These are phyloP conservation scores for Rhagoletis zephyria DNA, from an alignment of 1,140 invertebrate species.

Conservation along the genomic window DNA sequence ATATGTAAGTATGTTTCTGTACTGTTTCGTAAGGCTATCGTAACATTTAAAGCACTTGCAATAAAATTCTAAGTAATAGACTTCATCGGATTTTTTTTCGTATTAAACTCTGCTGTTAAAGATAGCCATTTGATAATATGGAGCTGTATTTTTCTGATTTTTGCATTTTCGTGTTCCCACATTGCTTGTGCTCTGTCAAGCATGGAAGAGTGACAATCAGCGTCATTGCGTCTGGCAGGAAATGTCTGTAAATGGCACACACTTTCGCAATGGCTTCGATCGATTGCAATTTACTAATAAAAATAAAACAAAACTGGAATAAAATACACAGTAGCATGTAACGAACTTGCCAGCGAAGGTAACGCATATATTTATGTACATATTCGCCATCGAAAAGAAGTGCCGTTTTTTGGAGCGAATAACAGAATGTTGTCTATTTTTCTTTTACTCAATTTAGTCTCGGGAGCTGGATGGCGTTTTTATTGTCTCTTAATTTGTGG, in stretches of 20 bases:
- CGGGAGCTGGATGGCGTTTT: too few species aligned
- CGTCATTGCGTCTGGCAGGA: slow-evolving; percentile 20
- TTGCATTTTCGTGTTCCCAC: not conserved
- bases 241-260: slow-evolving; percentile 17
- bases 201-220: not conserved
- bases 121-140: too few species aligned
- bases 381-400: not conserved
- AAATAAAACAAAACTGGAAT: not conserved
- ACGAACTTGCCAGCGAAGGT: not conserved
- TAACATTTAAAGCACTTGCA: not conserved
- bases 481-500: too few species aligned
- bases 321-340: not conserved
- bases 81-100: not conserved
- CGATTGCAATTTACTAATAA: not conserved
- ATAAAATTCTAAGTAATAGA: not conserved
- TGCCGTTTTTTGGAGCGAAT: too few species aligned
- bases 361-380: not conserved
- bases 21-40: not conserved
- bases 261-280: not conserved
- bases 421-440: too few species aligned
- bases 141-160: not conserved
- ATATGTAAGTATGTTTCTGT: too few species aligned
- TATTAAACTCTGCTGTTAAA: too few species aligned
- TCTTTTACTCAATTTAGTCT: too few species aligned
- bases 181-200: not conserved